Evolutionary conservation across 2,113 vertebrate genomes (phyloP).

Genomic region (Rhinolophus sinicus): DNA sequence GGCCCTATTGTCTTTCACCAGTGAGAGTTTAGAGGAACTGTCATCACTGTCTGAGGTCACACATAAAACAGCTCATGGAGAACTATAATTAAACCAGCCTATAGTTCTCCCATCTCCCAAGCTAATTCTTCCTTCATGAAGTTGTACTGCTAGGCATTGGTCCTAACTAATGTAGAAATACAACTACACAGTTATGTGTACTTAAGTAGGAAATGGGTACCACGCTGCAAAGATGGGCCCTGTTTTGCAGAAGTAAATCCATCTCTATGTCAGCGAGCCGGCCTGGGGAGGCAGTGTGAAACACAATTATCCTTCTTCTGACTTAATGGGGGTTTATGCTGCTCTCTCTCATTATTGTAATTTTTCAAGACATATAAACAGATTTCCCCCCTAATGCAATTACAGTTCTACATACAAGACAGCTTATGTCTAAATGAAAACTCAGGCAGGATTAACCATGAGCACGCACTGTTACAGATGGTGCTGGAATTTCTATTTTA

Average conservation of each 20-base stretch:
- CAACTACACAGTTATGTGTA: constrained; percentile 5
- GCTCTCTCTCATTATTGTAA: constrained; percentile 61
- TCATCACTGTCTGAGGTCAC: not conserved
- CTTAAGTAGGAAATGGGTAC: constrained; percentile 32
- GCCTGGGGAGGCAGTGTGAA: not conserved
- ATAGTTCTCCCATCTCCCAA: not conserved
- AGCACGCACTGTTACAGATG: not conserved
- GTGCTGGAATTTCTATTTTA: not conserved
- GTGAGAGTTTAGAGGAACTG: not conserved
- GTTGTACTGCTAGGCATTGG: not conserved
- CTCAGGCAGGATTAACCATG: not conserved
- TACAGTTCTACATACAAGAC: not conserved
- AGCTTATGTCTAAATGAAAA: constrained; percentile 37
- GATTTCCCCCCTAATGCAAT: not conserved
- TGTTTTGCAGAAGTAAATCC: not conserved
- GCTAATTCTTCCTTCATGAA: not conserved
- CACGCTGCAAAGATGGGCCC: not conserved
- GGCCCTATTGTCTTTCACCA: not conserved
- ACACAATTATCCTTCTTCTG: constrained; percentile 26
- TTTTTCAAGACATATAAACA: constrained; percentile 58
- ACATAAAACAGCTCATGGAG: not conserved
- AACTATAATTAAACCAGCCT: not conserved
- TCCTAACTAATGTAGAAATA: constrained; percentile 32
- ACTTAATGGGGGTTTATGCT: constrained; percentile 24
- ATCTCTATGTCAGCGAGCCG: not conserved